Conservation (phyloP, 2,113 vertebrate species). For the Xiphophorus couchianus region DNA sequence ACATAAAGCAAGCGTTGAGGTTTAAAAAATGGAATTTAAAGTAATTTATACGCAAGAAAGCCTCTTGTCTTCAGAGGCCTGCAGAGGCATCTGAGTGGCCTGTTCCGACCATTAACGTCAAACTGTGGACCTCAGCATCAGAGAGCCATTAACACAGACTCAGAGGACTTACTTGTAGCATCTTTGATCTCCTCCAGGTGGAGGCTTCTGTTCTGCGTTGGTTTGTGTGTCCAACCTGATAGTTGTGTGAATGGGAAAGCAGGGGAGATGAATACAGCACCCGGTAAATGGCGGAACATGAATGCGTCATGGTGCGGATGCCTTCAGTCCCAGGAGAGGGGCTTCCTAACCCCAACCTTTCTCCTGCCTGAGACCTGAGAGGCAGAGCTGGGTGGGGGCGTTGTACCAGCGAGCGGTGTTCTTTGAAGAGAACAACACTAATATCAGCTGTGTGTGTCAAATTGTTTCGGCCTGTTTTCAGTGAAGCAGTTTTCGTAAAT, state of each 20-base stretch:
- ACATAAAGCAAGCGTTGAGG: slow-evolving; percentile 28
- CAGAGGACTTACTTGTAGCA: slow-evolving; percentile 59
- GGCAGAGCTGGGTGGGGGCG: background rate
- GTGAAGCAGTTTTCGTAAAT: slow-evolving; percentile 15
- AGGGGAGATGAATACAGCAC: slow-evolving; percentile 74
- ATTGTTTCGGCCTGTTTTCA: slow-evolving; percentile 60
- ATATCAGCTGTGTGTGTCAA: slow-evolving; percentile 71
- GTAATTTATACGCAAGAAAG: slow-evolving; percentile 44
- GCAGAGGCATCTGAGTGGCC: slow-evolving; percentile 26
- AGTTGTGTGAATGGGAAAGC: slow-evolving; percentile 72
- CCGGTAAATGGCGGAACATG: slow-evolving; percentile 78
- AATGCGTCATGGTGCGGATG: slow-evolving; percentile 78
- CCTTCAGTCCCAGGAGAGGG: slow-evolving; percentile 81
- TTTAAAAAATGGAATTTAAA: background rate
- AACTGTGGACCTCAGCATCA: slow-evolving; percentile 31
- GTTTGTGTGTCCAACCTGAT: slow-evolving; percentile 67
- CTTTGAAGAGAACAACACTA: slow-evolving; percentile 78
- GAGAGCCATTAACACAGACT: slow-evolving; percentile 47
- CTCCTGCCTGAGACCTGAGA: slow-evolving; percentile 19
- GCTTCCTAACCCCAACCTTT: slow-evolving; percentile 59
- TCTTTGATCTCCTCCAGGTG: slow-evolving; percentile 77
- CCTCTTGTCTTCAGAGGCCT: slow-evolving; percentile 12
- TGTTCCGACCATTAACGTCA: slow-evolving; percentile 52
- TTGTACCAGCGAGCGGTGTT: slow-evolving; percentile 59
- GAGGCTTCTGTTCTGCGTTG: slow-evolving; percentile 42